phyloP scores from a whole-genome alignment of 2,113 vertebrate genomes.

The Hiodon tergisus region DNA sequence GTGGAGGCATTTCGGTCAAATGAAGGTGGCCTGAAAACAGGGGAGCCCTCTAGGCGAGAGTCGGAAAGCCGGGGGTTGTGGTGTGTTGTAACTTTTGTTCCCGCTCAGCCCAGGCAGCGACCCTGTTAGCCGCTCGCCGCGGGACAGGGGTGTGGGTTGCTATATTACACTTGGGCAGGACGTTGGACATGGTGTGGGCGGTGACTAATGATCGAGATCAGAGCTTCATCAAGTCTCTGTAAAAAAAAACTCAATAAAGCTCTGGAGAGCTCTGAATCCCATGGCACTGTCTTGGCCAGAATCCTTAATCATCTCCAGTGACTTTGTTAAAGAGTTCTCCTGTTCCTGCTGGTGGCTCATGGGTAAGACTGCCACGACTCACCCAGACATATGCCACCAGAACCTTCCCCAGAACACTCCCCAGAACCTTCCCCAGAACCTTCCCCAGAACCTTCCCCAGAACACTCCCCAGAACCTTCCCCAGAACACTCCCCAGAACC shows the following conservation, averaged over 20 bases:
- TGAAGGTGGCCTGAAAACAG: no score
- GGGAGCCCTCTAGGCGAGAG: constrained; percentile 1
- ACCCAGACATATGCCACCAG: constrained; percentile 31
- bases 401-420: constrained; percentile 1
- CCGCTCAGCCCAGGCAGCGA: not conserved
- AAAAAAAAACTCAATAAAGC: constrained; percentile 38
- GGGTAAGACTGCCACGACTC: no score
- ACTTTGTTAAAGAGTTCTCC: no score
- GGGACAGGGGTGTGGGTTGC: constrained; percentile 21
- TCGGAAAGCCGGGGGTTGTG: not conserved
- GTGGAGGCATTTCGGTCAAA: no score
- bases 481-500: no score
- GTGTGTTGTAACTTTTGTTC: constrained; percentile 13
- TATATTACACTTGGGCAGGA: constrained; percentile 10
- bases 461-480: no score
- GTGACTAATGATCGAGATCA: constrained; percentile 40
- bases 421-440: no score
- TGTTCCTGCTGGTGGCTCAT: no score
- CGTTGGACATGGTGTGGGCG: constrained; percentile 34
- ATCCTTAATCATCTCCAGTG: not conserved
- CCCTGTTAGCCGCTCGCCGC: not conserved
- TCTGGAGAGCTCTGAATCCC: constrained; percentile 5
- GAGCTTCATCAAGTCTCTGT: constrained; percentile 34
- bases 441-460: no score
- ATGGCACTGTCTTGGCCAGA: not conserved